These are phyloP conservation scores for Tragulus kanchil DNA, from an alignment of 2,113 vertebrate genomes.

Conservation along the genomic window DNA sequence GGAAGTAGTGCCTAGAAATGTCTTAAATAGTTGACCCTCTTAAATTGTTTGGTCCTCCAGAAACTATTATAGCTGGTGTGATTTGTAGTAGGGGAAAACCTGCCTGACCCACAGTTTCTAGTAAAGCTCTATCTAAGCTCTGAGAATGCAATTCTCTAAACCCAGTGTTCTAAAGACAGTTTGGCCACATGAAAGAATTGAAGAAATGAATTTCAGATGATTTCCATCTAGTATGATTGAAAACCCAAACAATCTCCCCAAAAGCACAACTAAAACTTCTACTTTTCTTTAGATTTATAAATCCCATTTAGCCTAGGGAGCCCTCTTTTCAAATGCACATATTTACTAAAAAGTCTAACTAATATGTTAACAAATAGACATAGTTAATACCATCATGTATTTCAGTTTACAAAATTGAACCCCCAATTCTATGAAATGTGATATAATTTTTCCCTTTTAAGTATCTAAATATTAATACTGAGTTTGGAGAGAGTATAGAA, in stretches of 20 bases:
- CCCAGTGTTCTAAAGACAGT: neutral
- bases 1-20: neutral
- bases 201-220: slow-evolving; percentile 7
- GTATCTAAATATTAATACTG: neutral
- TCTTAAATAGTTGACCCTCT: neutral
- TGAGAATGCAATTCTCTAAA: neutral
- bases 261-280: neutral
- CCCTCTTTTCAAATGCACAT: neutral
- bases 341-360: neutral
- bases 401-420: neutral
- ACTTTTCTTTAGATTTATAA: slow-evolving; percentile 24
- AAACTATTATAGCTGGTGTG: neutral
- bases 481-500: neutral
- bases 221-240: neutral
- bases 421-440: neutral
- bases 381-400: neutral
- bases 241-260: neutral
- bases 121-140: neutral
- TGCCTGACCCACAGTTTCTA: neutral
- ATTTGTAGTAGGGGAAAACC: neutral
- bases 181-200: neutral
- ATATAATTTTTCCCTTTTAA: neutral
- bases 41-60: neutral
- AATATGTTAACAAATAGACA: neutral
- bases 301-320: neutral